Evolutionary conservation across 1,140 invertebrate genomes (phyloP).

Genomic region (Drosophila suzukii): DNA sequence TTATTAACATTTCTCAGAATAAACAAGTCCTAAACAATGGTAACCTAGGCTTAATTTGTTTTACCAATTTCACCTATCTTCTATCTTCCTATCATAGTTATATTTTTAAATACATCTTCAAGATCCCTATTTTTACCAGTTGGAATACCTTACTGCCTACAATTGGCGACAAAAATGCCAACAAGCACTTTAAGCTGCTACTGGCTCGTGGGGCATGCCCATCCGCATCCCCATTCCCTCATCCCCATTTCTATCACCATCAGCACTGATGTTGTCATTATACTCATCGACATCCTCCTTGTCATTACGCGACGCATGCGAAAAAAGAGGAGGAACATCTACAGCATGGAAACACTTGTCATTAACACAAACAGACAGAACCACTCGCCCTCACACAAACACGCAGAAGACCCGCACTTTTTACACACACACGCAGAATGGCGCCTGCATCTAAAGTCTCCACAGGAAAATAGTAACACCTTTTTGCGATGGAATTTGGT

Average conservation of each 20-base stretch:
- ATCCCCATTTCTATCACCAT: conserved; percentile 57
- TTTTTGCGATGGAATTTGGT: conserved; percentile 21
- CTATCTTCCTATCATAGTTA: too few relatives aligned
- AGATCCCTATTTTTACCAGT: not conserved
- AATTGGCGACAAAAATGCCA: conserved; percentile 41
- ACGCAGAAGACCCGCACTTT: conserved; percentile 17
- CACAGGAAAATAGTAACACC: conserved; percentile 21
- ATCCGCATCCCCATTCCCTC: not conserved
- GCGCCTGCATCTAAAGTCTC: conserved; percentile 13
- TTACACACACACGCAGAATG: conserved; percentile 8
- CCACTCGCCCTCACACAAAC: conserved; percentile 30
- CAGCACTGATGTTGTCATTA: conserved; percentile 80
- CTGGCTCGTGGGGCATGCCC: conserved; percentile 39
- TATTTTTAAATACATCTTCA: too few relatives aligned
- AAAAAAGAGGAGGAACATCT: conserved; percentile 39
- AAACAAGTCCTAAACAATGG: too few relatives aligned
- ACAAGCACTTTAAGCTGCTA: conserved; percentile 72
- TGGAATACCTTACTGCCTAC: not conserved
- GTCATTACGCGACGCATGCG: conserved; percentile 68
- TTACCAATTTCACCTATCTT: too few relatives aligned
- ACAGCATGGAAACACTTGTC: conserved; percentile 77
- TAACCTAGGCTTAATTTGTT: too few relatives aligned
- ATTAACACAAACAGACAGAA: conserved; percentile 70
- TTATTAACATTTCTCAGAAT: too few relatives aligned
- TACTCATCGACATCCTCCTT: conserved; percentile 75